Percentiles rank a stretch among this genome's conserved stretches.
Evolutionary conservation across 2,113 vertebrate species (phyloP).

Genomic region (Pseudopodoces humilis): DNA sequence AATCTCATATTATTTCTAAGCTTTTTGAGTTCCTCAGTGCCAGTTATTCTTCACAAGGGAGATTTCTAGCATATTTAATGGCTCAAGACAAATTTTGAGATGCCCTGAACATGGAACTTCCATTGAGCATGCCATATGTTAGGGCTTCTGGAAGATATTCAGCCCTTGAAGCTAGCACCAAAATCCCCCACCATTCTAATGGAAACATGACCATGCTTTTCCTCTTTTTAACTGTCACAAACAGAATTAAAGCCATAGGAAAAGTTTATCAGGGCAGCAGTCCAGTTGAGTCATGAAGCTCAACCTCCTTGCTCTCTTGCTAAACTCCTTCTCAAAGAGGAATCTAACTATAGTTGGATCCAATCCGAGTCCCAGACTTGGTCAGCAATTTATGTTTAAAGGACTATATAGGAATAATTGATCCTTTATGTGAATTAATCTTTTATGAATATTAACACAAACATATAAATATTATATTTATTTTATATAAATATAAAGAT

Average conservation of each 20-base stretch:
- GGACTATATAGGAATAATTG: neutral
- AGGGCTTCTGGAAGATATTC: neutral
- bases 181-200: neutral
- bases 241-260: neutral
- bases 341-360: neutral
- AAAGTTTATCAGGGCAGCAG: neutral
- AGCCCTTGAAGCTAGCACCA: neutral
- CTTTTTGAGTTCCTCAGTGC: neutral
- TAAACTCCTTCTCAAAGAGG: neutral
- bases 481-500: neutral
- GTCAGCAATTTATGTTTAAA: neutral
- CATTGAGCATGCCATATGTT: neutral
- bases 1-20: conserved; percentile 19
- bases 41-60: neutral
- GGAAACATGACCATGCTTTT: neutral
- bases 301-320: neutral
- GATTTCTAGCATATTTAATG: neutral
- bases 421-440: neutral
- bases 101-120: neutral
- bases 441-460: neutral
- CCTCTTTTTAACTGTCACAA: neutral
- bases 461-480: neutral
- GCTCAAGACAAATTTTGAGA: neutral
- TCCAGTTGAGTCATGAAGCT: neutral
- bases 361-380: neutral